Evolutionary conservation across 2,797 vertebrate genomes (phyloP), one percentile per base, ranked within the genome.

Genomic region (Craterocephalus amniculus): DNA sequence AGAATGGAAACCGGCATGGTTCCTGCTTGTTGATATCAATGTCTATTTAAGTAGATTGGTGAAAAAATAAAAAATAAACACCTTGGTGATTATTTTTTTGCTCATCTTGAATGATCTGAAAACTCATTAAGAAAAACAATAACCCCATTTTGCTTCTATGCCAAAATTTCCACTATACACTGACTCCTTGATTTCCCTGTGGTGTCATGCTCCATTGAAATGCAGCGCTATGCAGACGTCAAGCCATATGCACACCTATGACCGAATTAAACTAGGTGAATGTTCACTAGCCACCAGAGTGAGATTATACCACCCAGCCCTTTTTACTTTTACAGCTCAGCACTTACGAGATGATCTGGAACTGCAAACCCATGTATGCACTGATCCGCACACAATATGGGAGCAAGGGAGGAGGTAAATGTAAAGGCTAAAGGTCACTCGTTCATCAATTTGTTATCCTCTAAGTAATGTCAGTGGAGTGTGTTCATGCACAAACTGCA

Each of bases 121-220:
- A 74, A 73, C 79, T 81, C 76, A 85, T 91, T 74, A 78, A 65
- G 67, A 67, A 64, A 70, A 87, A 84, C 79, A 91, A 87, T 60
- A 70, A 60, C 36, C 34, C 51, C 24, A 9, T 73, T 87, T 68
- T 70, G 64, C 60, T 67, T 66, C 67, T 83, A 49, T 70, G 64
- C 81, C 87, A 80, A 83, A 81, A 27, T 12, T 73, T 80, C 57
- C 55, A 57, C 61, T 72, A 20, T 31, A 57, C 49, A 67, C 43
- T 48, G 32, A 45, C 76, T 70, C 70, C 67, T 80, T 88, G 79
- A 89, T 91, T 92, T 92, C 83, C 89, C 87, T 32, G 57, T 69
- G 63, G 88, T 83, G 70, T 63, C 24, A 2, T 55, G 66, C 67
- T 72, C 78, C 75, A 88, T 32, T 82, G 80, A 70, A 70, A 38